Evolutionary conservation across 2,113 vertebrate species (phyloP), one percentile per base, ranked within the genome.

Genomic region (Nothoprocta pentlandii): DNA sequence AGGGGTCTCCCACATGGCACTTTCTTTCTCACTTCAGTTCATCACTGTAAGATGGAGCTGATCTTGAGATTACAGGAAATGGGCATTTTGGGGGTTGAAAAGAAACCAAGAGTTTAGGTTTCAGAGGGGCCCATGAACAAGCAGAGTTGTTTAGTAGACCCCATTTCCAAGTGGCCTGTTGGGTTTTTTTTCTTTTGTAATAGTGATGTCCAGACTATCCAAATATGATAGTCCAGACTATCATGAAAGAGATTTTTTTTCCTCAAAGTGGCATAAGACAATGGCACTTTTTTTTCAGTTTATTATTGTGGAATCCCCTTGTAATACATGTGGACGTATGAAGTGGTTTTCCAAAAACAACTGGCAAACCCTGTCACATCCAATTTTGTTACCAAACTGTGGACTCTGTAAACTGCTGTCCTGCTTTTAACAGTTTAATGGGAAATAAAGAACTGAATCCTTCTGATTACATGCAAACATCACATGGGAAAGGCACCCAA

Each of bases 401-500:
- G 16, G 28, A 23, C 39, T 90, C 44, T 41, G 5, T 56, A 74
- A 78, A 78, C 89, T 58, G 59, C 83, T 23, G 36, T 14, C 34
- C 12, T 0, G 0, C 61, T 89, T 95, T 78, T 89, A 91, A 86
- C 51, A 93, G 49, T 69, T 87, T 62, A 82, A 51, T n/a, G 26
- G 47, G 28, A 3, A 82, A 83, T 82, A 63, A 59, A 59, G 22
- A 19, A 77, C 68, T 44, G 32, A 76, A 58, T 61, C 79, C 59
- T 82, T 92, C 84, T 76, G 74, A n/a, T 62, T 91, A 23, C 54
- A 39, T 22, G 36, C 62, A 92, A 93, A 82, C 21, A 23, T 23
- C 39, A 81, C 30, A 30, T 79, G 13, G 41, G 74, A 95, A 94
- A 87, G 78, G 80, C 67, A 95, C 82, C 49, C 78, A 21, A n/a